These are phyloP conservation scores for Zenarchopterus dispar DNA, from an alignment of 2,797 vertebrate species.

Conservation along the genomic window DNA sequence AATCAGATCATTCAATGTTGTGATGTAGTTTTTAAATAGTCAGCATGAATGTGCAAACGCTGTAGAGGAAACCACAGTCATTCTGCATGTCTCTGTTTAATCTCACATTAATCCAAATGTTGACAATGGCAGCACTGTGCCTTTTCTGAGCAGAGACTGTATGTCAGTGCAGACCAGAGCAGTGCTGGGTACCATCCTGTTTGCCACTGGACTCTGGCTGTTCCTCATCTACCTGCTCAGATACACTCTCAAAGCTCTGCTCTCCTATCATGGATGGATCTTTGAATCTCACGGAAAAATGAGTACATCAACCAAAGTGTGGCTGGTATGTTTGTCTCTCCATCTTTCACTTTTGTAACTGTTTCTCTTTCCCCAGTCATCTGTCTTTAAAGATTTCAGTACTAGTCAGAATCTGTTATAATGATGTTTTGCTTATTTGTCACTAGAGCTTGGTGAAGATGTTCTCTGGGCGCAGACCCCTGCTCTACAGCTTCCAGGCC, in stretches of 20 bases:
- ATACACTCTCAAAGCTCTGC: constrained; percentile 87
- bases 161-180: constrained; percentile 78
- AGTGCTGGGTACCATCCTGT: constrained; percentile 85
- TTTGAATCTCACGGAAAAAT: constrained; percentile 91
- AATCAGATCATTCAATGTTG: neutral
- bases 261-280: constrained; percentile 95
- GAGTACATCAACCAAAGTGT: constrained; percentile 86
- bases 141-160: constrained; percentile 68
- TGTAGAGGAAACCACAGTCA: neutral
- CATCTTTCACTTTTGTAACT: neutral
- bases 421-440: constrained; percentile 1
- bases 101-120: neutral
- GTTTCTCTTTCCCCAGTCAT: neutral
- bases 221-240: constrained; percentile 88
- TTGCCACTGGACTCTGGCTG: constrained; percentile 91
- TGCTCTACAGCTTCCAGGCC: constrained; percentile 95
- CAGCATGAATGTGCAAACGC: neutral
- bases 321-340: constrained; percentile 83
- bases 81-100: constrained; percentile 4
- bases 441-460: constrained; percentile 85
- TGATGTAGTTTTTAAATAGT: neutral
- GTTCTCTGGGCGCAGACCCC: constrained; percentile 86
- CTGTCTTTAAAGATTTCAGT: neutral
- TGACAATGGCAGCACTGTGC: constrained; percentile 29
- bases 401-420: neutral